Conservation (phyloP, 2,797 vertebrate genomes). For the Adrianichthys oophorus region DNA sequence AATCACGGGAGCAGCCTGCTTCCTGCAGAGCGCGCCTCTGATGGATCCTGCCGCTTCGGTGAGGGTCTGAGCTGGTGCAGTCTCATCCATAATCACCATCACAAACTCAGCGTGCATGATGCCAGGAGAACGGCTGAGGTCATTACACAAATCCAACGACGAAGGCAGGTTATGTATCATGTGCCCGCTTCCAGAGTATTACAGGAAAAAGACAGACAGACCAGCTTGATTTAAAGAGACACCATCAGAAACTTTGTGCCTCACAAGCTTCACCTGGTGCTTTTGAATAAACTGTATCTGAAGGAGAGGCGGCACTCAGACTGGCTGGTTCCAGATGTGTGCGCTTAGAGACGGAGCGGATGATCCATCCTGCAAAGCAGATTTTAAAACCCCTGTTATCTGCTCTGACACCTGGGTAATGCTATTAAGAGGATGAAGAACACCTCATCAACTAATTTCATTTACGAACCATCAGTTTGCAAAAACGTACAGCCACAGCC, state of each 20-base stretch:
- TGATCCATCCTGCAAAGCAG: slow-evolving; percentile 7
- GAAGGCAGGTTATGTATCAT: slow-evolving; percentile 8
- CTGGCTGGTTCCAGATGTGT: background rate
- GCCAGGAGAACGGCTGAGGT: slow-evolving; percentile 1
- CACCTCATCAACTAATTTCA: slow-evolving; percentile 7
- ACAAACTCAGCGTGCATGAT: slow-evolving; percentile 19
- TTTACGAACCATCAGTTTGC: background rate
- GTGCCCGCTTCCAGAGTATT: too few relatives aligned
- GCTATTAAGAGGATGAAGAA: slow-evolving; percentile 8
- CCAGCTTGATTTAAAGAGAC: slow-evolving; percentile 13
- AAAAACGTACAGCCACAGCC: background rate
- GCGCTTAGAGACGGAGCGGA: slow-evolving; percentile 1
- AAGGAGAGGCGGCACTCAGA: slow-evolving; percentile 2
- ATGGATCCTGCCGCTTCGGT: slow-evolving; percentile 19
- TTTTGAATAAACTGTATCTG: slow-evolving; percentile 20
- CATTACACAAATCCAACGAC: background rate
- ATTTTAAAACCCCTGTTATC: slow-evolving; percentile 9
- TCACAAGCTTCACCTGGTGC: slow-evolving; percentile 10
- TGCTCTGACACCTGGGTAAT: slow-evolving; percentile 4
- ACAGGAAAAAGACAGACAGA: too few relatives aligned
- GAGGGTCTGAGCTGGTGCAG: slow-evolving; percentile 5
- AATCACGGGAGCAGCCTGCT: slow-evolving; percentile 23
- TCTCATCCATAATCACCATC: slow-evolving; percentile 16
- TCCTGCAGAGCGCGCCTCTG: slow-evolving; percentile 21
- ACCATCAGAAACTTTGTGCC: slow-evolving; percentile 2